Evolutionary conservation across 1,140 invertebrate genomes (phyloP).

Genomic region (Apis florea): DNA sequence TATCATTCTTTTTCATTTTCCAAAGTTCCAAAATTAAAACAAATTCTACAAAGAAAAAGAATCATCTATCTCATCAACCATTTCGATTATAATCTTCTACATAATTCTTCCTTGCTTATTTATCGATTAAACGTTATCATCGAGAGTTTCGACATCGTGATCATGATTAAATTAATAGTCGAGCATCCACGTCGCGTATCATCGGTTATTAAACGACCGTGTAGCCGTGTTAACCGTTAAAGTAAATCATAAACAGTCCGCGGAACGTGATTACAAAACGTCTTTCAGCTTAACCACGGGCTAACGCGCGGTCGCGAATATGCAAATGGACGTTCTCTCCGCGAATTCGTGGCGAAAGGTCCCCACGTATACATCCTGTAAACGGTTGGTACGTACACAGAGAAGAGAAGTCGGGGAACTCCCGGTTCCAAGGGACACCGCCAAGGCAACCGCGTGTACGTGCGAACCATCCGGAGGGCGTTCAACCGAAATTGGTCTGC

Average conservation of each 20-base stretch:
- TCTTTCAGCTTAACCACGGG: constrained; percentile 30
- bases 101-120: neutral
- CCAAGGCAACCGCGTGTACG: constrained; percentile 51
- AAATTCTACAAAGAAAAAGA: neutral
- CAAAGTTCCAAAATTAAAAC: neutral
- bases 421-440: constrained; percentile 45
- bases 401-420: constrained; percentile 20
- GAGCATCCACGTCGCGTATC: constrained; percentile 11
- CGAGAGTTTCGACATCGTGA: neutral
- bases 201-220: constrained; percentile 15
- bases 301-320: constrained; percentile 14
- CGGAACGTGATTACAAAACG: constrained; percentile 39
- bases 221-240: constrained; percentile 18
- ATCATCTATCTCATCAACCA: no score
- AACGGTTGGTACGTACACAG: constrained; percentile 23
- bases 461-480: constrained; percentile 44
- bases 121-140: neutral
- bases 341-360: constrained; percentile 43
- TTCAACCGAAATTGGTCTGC: constrained; percentile 57
- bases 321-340: constrained; percentile 46
- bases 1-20: no score
- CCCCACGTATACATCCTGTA: constrained; percentile 28
- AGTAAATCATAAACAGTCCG: constrained; percentile 16
- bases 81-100: neutral
- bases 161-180: constrained; percentile 32